Evolutionary conservation across 2,888 invertebrate genomes (phyloP), one percentile per base, ranked within the genome.

Genomic region (Pteria penguin): DNA sequence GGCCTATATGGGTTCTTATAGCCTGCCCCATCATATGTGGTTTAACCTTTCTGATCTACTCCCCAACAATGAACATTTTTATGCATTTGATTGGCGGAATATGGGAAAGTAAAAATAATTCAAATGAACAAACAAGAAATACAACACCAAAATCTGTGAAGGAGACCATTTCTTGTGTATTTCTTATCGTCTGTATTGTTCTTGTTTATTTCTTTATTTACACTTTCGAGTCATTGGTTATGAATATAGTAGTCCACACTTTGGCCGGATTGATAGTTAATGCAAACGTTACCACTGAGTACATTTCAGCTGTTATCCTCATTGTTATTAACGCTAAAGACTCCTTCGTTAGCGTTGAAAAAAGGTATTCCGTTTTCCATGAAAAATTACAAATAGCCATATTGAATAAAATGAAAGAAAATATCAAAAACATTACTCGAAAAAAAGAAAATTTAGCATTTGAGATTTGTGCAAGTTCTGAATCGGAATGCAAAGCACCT

Each of bases 1-100:
- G 66, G 66, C 66, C 66, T n/a, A n/a, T 66, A 31, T 66, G 66
- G 66, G 31, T 66, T 24, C 52, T 26, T n/a, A 4, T 27, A 8
- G 66, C 54, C 18, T 52, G 66, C 54, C 26, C 45, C 45, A 14
- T 45, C 18, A 18, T 18, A 8, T 14, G 8, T 18, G 45, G 8
- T 18, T 45, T 45, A 1, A 18, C 18, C 8, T 18, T 45, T 45
- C 45, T 45, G 8, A 18, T 45, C 8, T 14, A 45, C 45, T 14
- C 45, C 18, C 45, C 45, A 18, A 45, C 45, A 14, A 18, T 45
- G 11, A 45, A 45, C 45, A 45, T 45, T 14, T 45, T 45, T 45
- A 8, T 45, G 8, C 45, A 18, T 14, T 18, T 45, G 8, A 8
- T 45, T 45, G 45, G 8, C 45, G 11, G 18, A 18, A 45, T 45